phyloP scores from a whole-genome alignment of 2,797 vertebrate species.

The Etheostoma perlongum region DNA sequence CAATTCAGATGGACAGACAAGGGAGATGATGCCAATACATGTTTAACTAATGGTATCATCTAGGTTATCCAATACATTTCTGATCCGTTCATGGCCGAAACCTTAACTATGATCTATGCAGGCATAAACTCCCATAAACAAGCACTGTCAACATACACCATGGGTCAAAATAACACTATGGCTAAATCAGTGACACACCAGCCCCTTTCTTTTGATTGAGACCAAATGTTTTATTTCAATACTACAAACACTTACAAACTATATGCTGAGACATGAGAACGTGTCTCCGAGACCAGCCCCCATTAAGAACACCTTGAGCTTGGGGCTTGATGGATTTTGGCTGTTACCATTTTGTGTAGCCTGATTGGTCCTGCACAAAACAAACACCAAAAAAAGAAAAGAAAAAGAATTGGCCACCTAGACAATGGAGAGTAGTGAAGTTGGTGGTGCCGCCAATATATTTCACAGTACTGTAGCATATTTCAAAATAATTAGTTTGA shows the following conservation, averaged over 20 bases:
- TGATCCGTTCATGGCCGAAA: neutral
- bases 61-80: neutral
- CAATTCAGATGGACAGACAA: neutral
- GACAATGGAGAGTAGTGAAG: neutral
- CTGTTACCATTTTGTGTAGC: neutral
- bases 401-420: neutral
- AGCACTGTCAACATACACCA: neutral
- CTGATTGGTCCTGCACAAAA: neutral
- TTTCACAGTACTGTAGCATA: neutral
- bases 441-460: neutral
- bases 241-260: too few relatives aligned
- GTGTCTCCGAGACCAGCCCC: too few relatives aligned
- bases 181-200: neutral
- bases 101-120: too few relatives aligned
- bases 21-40: neutral
- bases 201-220: too few relatives aligned
- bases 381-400: neutral
- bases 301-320: neutral
- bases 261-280: too few relatives aligned
- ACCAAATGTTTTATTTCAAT: too few relatives aligned
- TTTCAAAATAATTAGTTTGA: neutral
- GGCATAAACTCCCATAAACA: neutral
- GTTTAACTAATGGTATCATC: neutral
- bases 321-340: neutral
- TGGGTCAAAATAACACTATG: too few relatives aligned